Evolutionary conservation across 2,113 vertebrate species (phyloP).

Genomic region (Pipra filicauda): DNA sequence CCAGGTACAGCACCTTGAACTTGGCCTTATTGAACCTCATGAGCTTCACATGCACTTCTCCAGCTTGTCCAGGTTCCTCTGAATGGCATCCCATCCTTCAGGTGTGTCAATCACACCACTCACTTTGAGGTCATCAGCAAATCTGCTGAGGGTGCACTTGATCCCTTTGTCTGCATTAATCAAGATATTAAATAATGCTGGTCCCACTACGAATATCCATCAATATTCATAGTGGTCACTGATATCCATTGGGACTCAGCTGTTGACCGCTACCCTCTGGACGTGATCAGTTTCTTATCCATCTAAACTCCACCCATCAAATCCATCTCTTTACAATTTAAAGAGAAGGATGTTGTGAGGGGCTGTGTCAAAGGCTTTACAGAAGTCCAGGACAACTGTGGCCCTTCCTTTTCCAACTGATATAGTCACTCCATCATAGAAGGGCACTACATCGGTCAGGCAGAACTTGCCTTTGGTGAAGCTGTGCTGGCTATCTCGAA

Average conservation of each 20-base stretch:
- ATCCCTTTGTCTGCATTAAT: too few relatives aligned
- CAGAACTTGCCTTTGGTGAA: not conserved
- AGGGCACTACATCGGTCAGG: not conserved
- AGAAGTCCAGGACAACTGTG: not conserved
- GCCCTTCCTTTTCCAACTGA: not conserved
- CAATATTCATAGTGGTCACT: too few relatives aligned
- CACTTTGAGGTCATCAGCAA: not conserved
- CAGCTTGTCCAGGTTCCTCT: not conserved
- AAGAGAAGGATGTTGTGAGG: not conserved
- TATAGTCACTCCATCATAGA: not conserved
- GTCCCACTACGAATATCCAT: not conserved
- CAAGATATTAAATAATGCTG: not conserved
- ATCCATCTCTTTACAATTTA: not conserved
- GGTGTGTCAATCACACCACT: not conserved
- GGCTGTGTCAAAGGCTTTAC: not conserved
- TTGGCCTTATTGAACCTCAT: not conserved
- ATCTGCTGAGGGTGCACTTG: not conserved
- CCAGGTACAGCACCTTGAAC: not conserved
- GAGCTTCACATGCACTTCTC: too few relatives aligned
- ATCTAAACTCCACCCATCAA: not conserved
- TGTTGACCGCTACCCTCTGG: not conserved
- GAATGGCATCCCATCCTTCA: not conserved
- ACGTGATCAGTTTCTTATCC: not conserved
- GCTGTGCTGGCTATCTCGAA: not conserved
- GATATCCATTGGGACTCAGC: not conserved